Base-by-base conservation (phyloP, 1,140 invertebrate species). In the Polyergus mexicanus region DNA sequence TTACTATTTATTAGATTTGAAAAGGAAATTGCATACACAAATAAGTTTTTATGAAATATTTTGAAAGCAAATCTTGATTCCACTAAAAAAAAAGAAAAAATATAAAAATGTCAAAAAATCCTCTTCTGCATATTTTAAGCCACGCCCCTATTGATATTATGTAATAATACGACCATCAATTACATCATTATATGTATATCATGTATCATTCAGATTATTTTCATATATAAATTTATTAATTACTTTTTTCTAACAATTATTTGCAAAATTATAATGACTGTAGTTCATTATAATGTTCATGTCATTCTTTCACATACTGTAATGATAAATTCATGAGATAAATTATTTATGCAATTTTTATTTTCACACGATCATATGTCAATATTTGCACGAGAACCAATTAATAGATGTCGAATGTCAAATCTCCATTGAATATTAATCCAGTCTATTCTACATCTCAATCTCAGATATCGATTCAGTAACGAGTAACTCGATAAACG, bases 401-500 rank as follows among this genome's bases (percentile, higher is more conserved):
- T 72, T 74, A 74, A 83, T 58, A 58, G 66, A 4, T 41, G 28
- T 72, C 54, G 68, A 74, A 72, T 83, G 54, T 83, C 78, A 74
- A 62, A 72, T 83, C 13, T 47, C 51, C 25, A 60, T 72, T 62
- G 25, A 83, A 72, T 83, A 72, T 83, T 83, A 74, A 47, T 74
- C 25, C 3, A 4, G 1, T 3, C 65, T 69, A 69, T 80, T 83
- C 68, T 83, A 72, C 66, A 56, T 58, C 25, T 60, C 68, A 32
- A 83, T 74, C 51, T 72, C 38, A 83, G 68, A 83, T 83, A 60
- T 83, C 68, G 78, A 72, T 83, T 60, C 25, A 62, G 60, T 74
- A 72, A 7, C 19, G 7, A 41, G n/a, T 83, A 83, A 83, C 44
- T 83, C 25, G n/a, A 83, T 83, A 60, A 83, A 72, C 19, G 11